Evolutionary conservation across 2,888 invertebrate genomes (phyloP), one percentile per base, ranked within the genome.

Genomic region (Ethmia dodecea): DNA sequence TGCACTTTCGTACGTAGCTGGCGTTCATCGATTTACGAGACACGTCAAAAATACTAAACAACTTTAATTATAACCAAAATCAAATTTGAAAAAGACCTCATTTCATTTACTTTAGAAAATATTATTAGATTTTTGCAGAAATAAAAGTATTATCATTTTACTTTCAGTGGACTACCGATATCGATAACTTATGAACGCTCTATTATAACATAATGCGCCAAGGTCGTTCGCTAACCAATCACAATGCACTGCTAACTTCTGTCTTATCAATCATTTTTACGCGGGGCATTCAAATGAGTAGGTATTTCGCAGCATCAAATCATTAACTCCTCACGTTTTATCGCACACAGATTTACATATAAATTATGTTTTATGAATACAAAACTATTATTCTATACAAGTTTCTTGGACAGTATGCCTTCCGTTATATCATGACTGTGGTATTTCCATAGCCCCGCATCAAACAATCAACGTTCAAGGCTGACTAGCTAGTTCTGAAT

Each of bases 151-250:
- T n/a, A n/a, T n/a, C n/a, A n/a, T n/a, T n/a, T n/a, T n/a, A n/a
- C n/a, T n/a, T n/a, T n/a, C n/a, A n/a, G n/a, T n/a, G n/a, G n/a
- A n/a, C n/a, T n/a, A n/a, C n/a, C n/a, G n/a, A n/a, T n/a, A n/a
- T n/a, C n/a, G n/a, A n/a, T n/a, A n/a, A n/a, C n/a, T n/a, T n/a
- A n/a, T n/a, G 22, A n/a, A 45, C 76, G 60, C 76, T 55, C 78
- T 78, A 69, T 11, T 44, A 35, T 49, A 53, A 64, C 70, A 73
- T 72, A 74, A 70, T 70, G 71, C 69, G 68, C 63, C 80, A 79
- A 78, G 75, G 75, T 69, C 69, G 66, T 64, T 60, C 36, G 35
- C 22, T 34, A 45, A 43, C 81, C 76, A 78, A 76, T 76, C 60
- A 55, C 35, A 33, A 41, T 39, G 41, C 40, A 51, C 32, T 41